Percentiles rank a stretch among this genome's conserved stretches.
These are phyloP conservation scores for Gymnoscopelus microlampas DNA, from an alignment of 2,797 vertebrate genomes.

Conservation along the genomic window DNA sequence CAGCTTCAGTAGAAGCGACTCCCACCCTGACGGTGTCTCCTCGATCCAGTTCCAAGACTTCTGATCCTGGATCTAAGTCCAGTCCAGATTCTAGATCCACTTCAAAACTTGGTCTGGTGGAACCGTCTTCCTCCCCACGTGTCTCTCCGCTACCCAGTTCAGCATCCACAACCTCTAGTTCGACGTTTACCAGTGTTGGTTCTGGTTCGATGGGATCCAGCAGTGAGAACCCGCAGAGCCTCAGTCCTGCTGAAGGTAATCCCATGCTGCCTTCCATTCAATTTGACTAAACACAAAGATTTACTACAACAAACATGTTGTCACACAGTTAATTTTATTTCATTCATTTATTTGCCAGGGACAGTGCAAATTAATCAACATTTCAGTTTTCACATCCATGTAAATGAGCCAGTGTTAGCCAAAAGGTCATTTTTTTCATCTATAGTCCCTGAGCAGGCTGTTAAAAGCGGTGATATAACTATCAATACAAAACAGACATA, in stretches of 20 bases:
- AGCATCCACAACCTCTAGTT: constrained; percentile 5
- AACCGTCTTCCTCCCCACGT: constrained; percentile 17
- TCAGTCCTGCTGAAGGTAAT: constrained; percentile 53
- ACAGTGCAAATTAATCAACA: too few relatives aligned
- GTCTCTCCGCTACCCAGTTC: constrained; percentile 20
- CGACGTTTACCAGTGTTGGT: constrained; percentile 19
- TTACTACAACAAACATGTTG: too few relatives aligned
- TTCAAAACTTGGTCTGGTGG: constrained; percentile 28
- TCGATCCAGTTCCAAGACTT: not conserved
- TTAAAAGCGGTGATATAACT: too few relatives aligned
- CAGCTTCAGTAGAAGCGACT: too few relatives aligned
- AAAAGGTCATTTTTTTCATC: too few relatives aligned
- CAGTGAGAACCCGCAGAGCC: constrained; percentile 21
- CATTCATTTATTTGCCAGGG: too few relatives aligned
- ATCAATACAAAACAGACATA: too few relatives aligned
- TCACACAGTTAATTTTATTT: too few relatives aligned
- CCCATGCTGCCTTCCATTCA: too few relatives aligned
- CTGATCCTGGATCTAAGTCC: not conserved
- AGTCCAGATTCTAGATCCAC: constrained; percentile 1
- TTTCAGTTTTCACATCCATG: too few relatives aligned
- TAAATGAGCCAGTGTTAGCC: too few relatives aligned
- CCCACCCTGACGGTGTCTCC: not conserved
- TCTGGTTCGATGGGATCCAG: not conserved
- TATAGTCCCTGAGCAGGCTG: too few relatives aligned
- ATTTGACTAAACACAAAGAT: not conserved